phyloP scores from a whole-genome alignment of 2,113 vertebrate species.

The zebrafish (Danio rerio) region GRCz12tu NC_133188.1:30502501-30503000 shows the following conservation, averaged over 20 bases:
- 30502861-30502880: slow-evolving; percentile 67
- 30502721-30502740: background rate
- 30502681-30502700: background rate
- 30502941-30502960: slow-evolving; percentile 88
- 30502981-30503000: slow-evolving; percentile 95
- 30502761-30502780: background rate
- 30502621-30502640: slow-evolving; percentile 23
- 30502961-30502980: slow-evolving; percentile 92
- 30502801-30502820: slow-evolving; percentile 56
- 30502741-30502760: background rate
- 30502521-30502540: background rate
- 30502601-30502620: background rate
- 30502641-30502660: background rate
- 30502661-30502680: background rate
- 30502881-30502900: slow-evolving; percentile 65
- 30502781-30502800: background rate
- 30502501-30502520: background rate
- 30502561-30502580: background rate
- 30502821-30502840: slow-evolving; percentile 86
- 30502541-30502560: background rate
- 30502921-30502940: slow-evolving; percentile 86
- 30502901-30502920: slow-evolving; percentile 71
- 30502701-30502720: background rate
- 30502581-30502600: background rate
- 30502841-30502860: slow-evolving; percentile 72